Base-by-base conservation (phyloP, 37 sponge, comb jelly and placozoan species). In the Crambe crambe region DNA sequence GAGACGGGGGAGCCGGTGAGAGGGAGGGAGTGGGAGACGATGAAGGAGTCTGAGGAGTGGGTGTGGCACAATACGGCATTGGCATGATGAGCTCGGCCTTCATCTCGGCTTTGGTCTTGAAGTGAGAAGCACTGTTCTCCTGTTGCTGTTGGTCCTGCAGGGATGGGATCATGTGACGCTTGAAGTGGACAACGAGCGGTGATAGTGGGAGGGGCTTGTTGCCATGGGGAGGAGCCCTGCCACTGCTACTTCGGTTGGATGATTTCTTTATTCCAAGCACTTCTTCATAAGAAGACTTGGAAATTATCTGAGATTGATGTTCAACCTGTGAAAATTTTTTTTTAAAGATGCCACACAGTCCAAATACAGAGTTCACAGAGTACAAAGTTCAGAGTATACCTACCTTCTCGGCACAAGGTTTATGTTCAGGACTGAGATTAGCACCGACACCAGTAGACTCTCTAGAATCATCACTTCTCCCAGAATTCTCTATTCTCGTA, bases 21-120 rank as follows among this genome's bases (percentile, higher is more conserved):
- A 58, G 58, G 2, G 58, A 56, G 29, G 76, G 76, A 56, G 62
- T 47, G 22, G 76, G 76, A 61, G 76, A 75, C 4, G 60, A 58
- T 30, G 39, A 75, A 17, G 60, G 76, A 59, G 61, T 57, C n/a
- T 21, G 76, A 56, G 61, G 76, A 6, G 62, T 37, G 43, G 22
- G 71, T 2, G 37, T 23, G 2, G 42, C n/a, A 21, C 42, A 5
- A 15, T 65, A n/a, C 12, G 42, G 3, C 72, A 34, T 44, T n/a
- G 8, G 25, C 2, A 27, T 41, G 15, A 65, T 17, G 3, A 65
- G 35, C 66, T 65, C 66, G 2, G 66, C 66, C 31, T 65, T 65
- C 66, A 65, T 65, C 66, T 65, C 66, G 5, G 66, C 66, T 9
- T 65, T 65, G 31, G 66, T 65, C 66, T 65, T 65, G 12, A 65